Evolutionary conservation across 1,140 invertebrate genomes (phyloP), one percentile per base, ranked within the genome.

Genomic region (Atta colombica): DNA sequence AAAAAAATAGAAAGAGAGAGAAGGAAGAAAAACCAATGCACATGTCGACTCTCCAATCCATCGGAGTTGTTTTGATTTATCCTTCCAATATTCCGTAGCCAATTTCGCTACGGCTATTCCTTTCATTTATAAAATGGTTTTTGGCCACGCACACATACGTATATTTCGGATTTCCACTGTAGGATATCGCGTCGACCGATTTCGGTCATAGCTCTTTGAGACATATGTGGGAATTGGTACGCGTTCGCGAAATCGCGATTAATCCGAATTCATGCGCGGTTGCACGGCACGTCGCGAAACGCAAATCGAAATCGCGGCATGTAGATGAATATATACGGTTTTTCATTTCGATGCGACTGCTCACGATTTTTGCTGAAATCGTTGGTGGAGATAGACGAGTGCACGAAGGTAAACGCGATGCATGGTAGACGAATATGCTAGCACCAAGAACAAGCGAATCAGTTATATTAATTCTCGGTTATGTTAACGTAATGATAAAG

Each of bases 221-320:
- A 84, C 69, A 75, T 63, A 35, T 51, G n/a, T 71, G 80, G 68
- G 28, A 84, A 75, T 84, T 55, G 77, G 77, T 80, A 35, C 63
- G 77, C 77, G 63, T 31, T 28, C 55, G n/a, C 69, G 78, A 75
- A 75, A 75, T 84, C 69, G 58, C 69, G 69, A 84, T 84, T 84
- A 84, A 84, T 84, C 80, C 80, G 71, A 75, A 84, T 84, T 84
- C 80, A 84, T 69, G 80, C 69, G 80, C 69, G 80, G 80, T 60
- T 28, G 69, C 80, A 75, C 80, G 69, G 69, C 80, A 84, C 69
- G 80, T 82, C 81, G 80, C 86, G 80, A 87, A 68, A 75, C 82
- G 81, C 49, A 85, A 87, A 87, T 85, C 81, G 71, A 87, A 87
- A 87, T 60, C 80, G 55, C n/a, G n/a, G 69, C 53, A 18, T 49